These are phyloP conservation scores for Rhamnusium bicolor DNA, from an alignment of 2,888 invertebrate species.

Conservation along the genomic window DNA sequence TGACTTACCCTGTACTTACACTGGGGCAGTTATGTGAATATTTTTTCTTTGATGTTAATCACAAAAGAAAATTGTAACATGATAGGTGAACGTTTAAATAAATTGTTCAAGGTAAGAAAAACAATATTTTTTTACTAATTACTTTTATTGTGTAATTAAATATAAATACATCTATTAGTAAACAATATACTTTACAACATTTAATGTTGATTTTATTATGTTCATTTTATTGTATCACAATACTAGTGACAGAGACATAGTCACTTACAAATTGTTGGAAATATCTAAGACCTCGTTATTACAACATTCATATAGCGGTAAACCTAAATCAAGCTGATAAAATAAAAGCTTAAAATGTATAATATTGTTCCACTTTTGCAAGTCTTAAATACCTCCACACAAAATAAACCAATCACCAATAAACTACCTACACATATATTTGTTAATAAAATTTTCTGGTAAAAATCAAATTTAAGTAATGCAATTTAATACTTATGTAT, in stretches of 20 bases:
- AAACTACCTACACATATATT: slow-evolving; percentile 19
- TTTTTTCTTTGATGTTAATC: too few relatives aligned
- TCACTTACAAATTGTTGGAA: slow-evolving; percentile 13
- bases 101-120: not conserved
- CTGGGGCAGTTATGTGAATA: too few relatives aligned
- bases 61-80: too few relatives aligned
- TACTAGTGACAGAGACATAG: slow-evolving; percentile 19
- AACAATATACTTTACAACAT: slow-evolving; percentile 33
- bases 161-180: slow-evolving; percentile 36
- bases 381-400: slow-evolving; percentile 7
- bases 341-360: not conserved
- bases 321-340: not conserved
- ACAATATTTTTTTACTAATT: not conserved
- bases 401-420: slow-evolving; percentile 22
- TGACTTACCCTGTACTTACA: too few relatives aligned
- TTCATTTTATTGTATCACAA: slow-evolving; percentile 34
- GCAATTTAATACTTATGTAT: too few relatives aligned
- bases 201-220: slow-evolving; percentile 32
- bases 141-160: slow-evolving; percentile 28
- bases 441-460: slow-evolving; percentile 13
- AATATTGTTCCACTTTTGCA: not conserved
- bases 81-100: too few relatives aligned
- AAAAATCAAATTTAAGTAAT: slow-evolving; percentile 18
- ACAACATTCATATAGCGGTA: not conserved
- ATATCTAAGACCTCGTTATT: slow-evolving; percentile 5